phyloP scores from a whole-genome alignment of 2,888 invertebrate species.

The Tetragonisca angustula region DNA sequence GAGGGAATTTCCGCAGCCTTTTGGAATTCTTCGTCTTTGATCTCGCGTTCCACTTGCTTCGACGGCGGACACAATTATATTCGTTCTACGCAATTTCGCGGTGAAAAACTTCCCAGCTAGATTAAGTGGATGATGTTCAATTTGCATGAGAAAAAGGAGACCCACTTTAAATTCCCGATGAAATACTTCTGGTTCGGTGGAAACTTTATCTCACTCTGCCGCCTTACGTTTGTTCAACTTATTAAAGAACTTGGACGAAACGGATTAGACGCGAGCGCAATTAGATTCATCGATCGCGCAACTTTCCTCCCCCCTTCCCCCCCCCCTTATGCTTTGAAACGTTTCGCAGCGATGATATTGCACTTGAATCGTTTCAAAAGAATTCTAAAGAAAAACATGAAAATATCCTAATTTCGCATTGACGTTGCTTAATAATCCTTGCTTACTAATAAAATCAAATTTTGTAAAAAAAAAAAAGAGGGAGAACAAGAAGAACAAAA shows the following conservation, averaged over 20 bases:
- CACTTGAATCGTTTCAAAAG: background rate
- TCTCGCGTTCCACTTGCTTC: background rate
- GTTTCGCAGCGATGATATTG: background rate
- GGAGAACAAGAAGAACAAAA: too few relatives aligned
- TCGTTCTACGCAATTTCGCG: constrained; percentile 26
- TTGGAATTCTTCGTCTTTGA: background rate
- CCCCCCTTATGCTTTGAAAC: background rate
- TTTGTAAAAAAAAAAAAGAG: too few relatives aligned
- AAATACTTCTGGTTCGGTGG: constrained; percentile 36
- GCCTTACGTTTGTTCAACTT: constrained; percentile 44
- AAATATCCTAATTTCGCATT: too few relatives aligned
- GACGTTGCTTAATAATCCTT: too few relatives aligned
- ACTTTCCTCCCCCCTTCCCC: background rate
- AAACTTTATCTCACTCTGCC: constrained; percentile 30
- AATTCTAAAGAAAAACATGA: too few relatives aligned
- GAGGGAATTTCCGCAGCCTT: background rate
- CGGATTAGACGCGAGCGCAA: constrained; percentile 41
- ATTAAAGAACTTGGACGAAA: constrained; percentile 49
- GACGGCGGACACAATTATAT: background rate
- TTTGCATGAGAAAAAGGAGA: constrained; percentile 42
- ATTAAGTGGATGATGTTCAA: constrained; percentile 40
- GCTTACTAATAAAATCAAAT: too few relatives aligned
- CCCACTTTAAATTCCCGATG: constrained; percentile 43
- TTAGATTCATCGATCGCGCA: constrained; percentile 28
- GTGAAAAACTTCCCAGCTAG: constrained; percentile 20